Conservation (phyloP, 2,888 invertebrate species). For the Dimorphilus gyrociliatus region DNA sequence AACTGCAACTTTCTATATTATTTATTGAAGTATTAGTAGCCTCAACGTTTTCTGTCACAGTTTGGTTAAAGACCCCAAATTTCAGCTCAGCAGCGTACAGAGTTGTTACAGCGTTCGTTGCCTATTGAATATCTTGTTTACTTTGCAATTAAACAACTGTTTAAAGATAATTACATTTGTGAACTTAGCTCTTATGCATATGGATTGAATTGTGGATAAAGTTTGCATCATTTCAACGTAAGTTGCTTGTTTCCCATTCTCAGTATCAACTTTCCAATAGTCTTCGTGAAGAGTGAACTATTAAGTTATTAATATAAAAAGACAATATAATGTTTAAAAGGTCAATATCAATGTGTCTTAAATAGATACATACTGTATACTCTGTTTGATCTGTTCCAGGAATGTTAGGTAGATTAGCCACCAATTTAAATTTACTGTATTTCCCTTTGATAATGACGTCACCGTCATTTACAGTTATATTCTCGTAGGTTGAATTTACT, state of each 20-base stretch:
- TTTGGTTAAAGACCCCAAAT: no score
- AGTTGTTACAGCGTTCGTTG: no score
- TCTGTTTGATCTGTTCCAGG: slow-evolving; percentile 5
- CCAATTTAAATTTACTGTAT: slow-evolving; percentile 7
- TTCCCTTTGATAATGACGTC: slow-evolving; percentile 12
- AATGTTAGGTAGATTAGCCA: slow-evolving; percentile 6
- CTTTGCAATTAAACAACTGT: neutral
- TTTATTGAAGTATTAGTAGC: no score
- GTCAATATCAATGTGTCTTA: neutral
- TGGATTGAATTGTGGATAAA: slow-evolving; percentile 8
- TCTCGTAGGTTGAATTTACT: neutral
- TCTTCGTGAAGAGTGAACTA: slow-evolving; percentile 10
- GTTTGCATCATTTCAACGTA: slow-evolving; percentile 12
- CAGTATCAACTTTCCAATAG: slow-evolving; percentile 10
- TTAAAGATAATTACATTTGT: slow-evolving; percentile 11
- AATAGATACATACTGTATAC: no score
- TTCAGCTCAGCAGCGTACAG: no score
- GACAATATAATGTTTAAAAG: neutral
- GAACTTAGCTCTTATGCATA: slow-evolving; percentile 13
- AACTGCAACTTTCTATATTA: slow-evolving; percentile 73
- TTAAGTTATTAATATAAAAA: no score
- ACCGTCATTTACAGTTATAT: slow-evolving; percentile 4
- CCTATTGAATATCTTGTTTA: no score
- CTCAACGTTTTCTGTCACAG: no score
- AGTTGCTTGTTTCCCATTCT: slow-evolving; percentile 7